Base-by-base conservation (phyloP, 2,113 vertebrate species). In the Perca fluviatilis region DNA sequence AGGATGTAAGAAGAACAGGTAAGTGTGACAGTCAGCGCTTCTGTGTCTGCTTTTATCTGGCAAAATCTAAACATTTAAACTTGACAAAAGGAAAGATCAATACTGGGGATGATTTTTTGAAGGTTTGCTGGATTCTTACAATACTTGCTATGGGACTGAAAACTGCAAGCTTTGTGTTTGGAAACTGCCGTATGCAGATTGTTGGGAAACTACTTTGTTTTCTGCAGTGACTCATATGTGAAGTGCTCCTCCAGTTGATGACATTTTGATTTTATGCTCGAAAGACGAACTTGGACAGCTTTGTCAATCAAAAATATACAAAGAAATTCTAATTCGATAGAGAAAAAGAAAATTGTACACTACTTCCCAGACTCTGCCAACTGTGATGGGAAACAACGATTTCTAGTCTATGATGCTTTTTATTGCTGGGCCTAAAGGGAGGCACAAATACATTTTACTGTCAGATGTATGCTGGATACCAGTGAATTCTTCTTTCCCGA, bases 31-130 rank as follows among this genome's bases (percentile, higher is more conserved):
- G 49, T 40, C 67, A 9, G 46, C 30, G 14, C 74, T 67, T 87
- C 84, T 89, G 76, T 83, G 88, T 85, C 81, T 86, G 85, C 40
- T 61, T 71, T 2, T 3, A 21, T 51, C 4, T 33, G 21, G 40
- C 6, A 6, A 43, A 47, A n/a, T 43, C 51, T 10, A 43, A 43
- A 43, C 8, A 3, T 51, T 68, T 27, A 49, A 6, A 6, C 18
- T 23, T 13, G 2, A 66, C 13, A 18, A 49, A 27, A 25, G 0
- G 36, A 66, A 66, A 49, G 0, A 9, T 66, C 14, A 66, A 66
- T 5, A 47, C 18, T 21, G 19, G 50, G n/a, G 54, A 6, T 21
- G 1, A 56, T 13, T 56, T 25, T 2, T n/a, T n/a, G n/a, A 19
- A 56, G 2, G n/a, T 56, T 23, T 56, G 54, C 54, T 25, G 54